Conservation (phyloP, 1,140 invertebrate genomes). For the Drosophila murphyi region DNA sequence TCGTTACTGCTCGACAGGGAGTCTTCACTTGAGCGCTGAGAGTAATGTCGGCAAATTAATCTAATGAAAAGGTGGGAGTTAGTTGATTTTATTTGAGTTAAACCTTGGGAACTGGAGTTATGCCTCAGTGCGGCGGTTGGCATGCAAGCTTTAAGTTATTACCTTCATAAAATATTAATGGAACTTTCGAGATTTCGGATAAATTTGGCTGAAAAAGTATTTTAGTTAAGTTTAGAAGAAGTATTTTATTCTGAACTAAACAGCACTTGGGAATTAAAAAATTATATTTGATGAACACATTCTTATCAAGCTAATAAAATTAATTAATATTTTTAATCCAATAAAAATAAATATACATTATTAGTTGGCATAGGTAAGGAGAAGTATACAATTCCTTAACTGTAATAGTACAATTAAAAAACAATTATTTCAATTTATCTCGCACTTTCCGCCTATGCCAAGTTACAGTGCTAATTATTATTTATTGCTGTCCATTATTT, state of each 20-base stretch:
- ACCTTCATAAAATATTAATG: conserved; percentile 34
- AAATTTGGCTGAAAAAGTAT: not conserved
- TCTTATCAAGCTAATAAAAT: too few relatives aligned
- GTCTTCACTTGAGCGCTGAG: conserved; percentile 58
- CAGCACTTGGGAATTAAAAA: not conserved
- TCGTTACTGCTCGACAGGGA: conserved; percentile 47
- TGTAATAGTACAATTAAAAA: not conserved
- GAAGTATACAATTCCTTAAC: too few relatives aligned
- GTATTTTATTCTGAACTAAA: not conserved
- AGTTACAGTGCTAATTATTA: not conserved
- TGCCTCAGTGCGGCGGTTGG: conserved; percentile 5
- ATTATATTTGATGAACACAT: too few relatives aligned
- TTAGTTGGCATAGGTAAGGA: too few relatives aligned
- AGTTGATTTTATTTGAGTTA: conserved; percentile 18
- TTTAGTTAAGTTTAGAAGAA: not conserved
- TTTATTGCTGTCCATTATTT: not conserved
- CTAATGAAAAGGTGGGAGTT: conserved; percentile 80
- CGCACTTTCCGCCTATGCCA: not conserved
- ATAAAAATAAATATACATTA: too few relatives aligned
- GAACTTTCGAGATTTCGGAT: not conserved
- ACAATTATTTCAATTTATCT: not conserved
- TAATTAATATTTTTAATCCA: too few relatives aligned
- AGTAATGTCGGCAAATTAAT: conserved; percentile 77
- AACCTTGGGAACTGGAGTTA: conserved; percentile 23
- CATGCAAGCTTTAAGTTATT: conserved; percentile 35